A percentile compares a stretch with the other conserved stretches of the same genome.
Evolutionary conservation across 2,888 invertebrate species (phyloP).

Genomic region (Drosophila falleni): DNA sequence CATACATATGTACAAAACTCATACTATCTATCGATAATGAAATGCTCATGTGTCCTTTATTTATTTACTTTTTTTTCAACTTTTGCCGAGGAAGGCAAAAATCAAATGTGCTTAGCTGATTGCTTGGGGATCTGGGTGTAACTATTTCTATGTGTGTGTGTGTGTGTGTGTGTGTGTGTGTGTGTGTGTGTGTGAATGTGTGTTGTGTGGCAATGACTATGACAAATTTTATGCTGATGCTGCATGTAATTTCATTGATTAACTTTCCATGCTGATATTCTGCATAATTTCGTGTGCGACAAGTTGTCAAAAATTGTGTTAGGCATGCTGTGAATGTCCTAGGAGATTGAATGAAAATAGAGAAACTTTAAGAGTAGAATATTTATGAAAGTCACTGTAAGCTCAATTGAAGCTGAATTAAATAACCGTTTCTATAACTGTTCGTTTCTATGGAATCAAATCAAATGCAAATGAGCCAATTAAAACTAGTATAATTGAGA

Average conservation of each 20-base stretch:
- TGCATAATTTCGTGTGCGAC: conserved; percentile 74
- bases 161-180: conserved; percentile 10
- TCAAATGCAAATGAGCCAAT: conserved; percentile 10
- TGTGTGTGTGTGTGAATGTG: conserved; percentile 6
- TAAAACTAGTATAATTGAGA: not conserved
- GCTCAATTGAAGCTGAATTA: not conserved
- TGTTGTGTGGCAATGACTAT: conserved; percentile 42
- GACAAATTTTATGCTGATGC: conserved; percentile 64
- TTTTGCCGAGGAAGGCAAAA: conserved; percentile 62
- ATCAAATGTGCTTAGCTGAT: conserved; percentile 79
- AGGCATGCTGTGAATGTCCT: conserved; percentile 50
- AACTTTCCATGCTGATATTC: conserved; percentile 74
- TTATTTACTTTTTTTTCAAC: conserved; percentile 31
- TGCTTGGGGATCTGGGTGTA: conserved; percentile 71
- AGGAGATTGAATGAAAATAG: conserved; percentile 6
- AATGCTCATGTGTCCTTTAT: conserved; percentile 49
- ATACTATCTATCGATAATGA: conserved; percentile 67
- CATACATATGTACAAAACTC: conserved; percentile 6
- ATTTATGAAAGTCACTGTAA: conserved; percentile 5
- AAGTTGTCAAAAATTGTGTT: conserved; percentile 77
- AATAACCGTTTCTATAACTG: not conserved
- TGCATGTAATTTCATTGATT: conserved; percentile 79
- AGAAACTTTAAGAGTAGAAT: not conserved
- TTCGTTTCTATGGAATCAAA: not conserved
- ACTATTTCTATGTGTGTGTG: conserved; percentile 5